These are phyloP conservation scores for Melopsittacus undulatus DNA, from an alignment of 2,797 vertebrate genomes.

Conservation along the genomic window DNA sequence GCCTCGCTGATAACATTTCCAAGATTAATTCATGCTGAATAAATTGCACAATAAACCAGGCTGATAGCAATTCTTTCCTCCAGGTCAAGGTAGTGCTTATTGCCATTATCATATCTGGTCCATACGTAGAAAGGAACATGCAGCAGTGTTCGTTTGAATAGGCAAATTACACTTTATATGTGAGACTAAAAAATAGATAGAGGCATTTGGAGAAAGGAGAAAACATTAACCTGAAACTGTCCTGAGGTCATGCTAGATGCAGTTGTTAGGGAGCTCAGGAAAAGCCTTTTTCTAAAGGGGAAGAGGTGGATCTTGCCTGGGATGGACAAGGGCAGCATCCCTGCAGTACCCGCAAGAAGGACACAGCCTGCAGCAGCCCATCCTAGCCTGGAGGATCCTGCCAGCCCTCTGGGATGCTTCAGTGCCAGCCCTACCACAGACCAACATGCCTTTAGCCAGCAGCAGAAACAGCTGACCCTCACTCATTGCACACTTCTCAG, in stretches of 20 bases:
- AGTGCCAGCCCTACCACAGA: neutral
- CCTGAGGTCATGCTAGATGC: neutral
- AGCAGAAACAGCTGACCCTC: neutral
- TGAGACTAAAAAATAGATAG: neutral
- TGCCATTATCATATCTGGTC: neutral
- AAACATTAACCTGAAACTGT: neutral
- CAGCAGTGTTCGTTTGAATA: neutral
- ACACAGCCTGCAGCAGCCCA: neutral
- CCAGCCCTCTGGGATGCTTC: neutral
- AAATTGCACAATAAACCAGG: neutral
- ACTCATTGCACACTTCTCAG: neutral
- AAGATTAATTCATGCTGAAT: constrained; percentile 30
- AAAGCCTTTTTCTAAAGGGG: neutral
- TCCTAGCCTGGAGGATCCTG: neutral
- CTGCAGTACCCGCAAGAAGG: rapidly evolving
- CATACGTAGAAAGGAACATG: rapidly evolving
- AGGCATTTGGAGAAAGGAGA: neutral
- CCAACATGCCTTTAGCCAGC: neutral
- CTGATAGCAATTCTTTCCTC: neutral
- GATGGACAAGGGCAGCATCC: neutral
- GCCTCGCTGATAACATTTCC: constrained; percentile 45
- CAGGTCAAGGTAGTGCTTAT: neutral
- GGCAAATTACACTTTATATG: neutral
- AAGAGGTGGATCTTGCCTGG: neutral
- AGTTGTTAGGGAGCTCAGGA: neutral